These are phyloP conservation scores for Psylliodes chrysocephalus DNA, from an alignment of 2,888 invertebrate species.

Conservation along the genomic window DNA sequence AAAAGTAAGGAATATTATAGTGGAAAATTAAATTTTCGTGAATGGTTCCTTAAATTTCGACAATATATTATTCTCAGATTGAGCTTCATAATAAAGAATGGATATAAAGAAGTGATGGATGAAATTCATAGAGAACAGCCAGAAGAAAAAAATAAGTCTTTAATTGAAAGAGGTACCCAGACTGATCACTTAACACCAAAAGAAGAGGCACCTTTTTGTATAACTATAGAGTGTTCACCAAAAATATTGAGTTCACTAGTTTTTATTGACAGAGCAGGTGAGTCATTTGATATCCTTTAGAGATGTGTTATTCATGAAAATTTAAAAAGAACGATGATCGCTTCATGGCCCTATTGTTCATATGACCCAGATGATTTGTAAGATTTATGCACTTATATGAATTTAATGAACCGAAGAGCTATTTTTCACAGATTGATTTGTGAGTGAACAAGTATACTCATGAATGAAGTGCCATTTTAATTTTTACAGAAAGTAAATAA, in stretches of 20 bases:
- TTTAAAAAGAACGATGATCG: too few species aligned
- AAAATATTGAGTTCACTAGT: conserved; percentile 42
- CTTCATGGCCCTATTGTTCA: too few species aligned
- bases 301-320: too few species aligned
- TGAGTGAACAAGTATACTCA: too few species aligned
- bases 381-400: too few species aligned
- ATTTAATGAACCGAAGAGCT: too few species aligned
- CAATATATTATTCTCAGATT: conserved; percentile 46
- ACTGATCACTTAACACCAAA: conserved; percentile 44
- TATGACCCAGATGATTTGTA: too few species aligned
- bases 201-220: conserved; percentile 44
- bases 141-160: conserved; percentile 7
- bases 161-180: conserved; percentile 35
- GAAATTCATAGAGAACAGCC: conserved; percentile 27
- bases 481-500: too few species aligned
- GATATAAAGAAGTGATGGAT: conserved; percentile 37
- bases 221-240: conserved; percentile 43
- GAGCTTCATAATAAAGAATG: conserved; percentile 43
- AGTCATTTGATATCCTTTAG: conserved; percentile 2
- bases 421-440: too few species aligned
- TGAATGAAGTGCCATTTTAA: too few species aligned
- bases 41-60: conserved; percentile 49
- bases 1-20: conserved; percentile 48
- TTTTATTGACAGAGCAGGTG: conserved; percentile 41
- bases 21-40: conserved; percentile 47